phyloP scores from a whole-genome alignment of 2,113 vertebrate genomes.

The Eulemur macaco region DNA sequence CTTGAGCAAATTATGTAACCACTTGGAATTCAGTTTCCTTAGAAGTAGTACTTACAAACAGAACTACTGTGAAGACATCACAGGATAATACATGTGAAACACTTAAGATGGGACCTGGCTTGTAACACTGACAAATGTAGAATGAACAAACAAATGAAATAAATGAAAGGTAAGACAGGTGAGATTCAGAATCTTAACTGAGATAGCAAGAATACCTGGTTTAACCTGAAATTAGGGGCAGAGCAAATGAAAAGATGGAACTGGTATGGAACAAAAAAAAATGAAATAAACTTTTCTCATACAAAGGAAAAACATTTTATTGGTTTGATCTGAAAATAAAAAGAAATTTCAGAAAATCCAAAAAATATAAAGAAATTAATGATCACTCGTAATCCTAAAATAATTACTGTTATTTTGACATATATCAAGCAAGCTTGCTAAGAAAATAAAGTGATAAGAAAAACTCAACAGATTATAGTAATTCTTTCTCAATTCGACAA shows the following conservation, averaged over 20 bases:
- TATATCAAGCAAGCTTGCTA: neutral
- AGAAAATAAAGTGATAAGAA: neutral
- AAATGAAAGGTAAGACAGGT: neutral
- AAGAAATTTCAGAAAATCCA: neutral
- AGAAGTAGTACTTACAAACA: neutral
- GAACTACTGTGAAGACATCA: neutral
- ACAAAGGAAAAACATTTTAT: neutral
- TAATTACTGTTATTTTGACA: neutral
- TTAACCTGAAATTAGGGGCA: neutral
- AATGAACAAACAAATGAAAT: neutral
- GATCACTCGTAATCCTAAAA: neutral
- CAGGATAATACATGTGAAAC: neutral
- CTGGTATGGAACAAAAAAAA: neutral
- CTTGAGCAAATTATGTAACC: neutral
- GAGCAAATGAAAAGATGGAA: neutral
- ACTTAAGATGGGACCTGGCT: neutral
- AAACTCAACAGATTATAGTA: neutral
- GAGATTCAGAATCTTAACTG: neutral
- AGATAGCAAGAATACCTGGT: neutral
- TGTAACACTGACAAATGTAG: neutral
- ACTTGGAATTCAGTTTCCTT: neutral
- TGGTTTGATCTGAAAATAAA: neutral
- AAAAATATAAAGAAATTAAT: neutral
- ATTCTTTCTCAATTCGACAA: conserved; percentile 6
- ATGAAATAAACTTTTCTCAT: neutral